Conservation (phyloP, 2,888 invertebrate genomes). For the Chromoteleia sp. region DNA sequence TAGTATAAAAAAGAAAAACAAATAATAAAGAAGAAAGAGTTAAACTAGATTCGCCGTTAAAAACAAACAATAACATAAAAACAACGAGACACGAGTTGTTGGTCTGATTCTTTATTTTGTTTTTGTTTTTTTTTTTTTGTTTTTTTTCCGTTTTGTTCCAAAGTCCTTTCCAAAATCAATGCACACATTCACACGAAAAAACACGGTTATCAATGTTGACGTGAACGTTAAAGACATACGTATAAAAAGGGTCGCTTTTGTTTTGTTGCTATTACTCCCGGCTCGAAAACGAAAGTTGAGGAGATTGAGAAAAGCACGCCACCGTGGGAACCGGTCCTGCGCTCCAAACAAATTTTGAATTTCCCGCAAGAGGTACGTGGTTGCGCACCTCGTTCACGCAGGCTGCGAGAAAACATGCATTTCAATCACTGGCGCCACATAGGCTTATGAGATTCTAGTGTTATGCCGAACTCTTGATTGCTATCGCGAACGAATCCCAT, state of each 20-base stretch:
- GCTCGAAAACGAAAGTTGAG: conserved; percentile 42
- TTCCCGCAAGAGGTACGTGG: background rate
- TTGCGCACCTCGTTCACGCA: too few relatives aligned
- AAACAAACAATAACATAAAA: conserved; percentile 7
- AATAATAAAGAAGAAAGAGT: background rate
- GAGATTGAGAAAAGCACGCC: conserved; percentile 19
- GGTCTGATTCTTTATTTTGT: conserved; percentile 16
- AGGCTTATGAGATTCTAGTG: too few relatives aligned
- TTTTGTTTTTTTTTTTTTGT: background rate
- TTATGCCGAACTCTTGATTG: too few relatives aligned
- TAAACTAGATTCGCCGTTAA: background rate
- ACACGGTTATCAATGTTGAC: conserved; percentile 53
- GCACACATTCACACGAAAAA: conserved; percentile 64
- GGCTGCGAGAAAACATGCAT: too few relatives aligned
- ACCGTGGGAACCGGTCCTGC: background rate
- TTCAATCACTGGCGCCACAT: too few relatives aligned
- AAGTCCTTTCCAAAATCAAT: conserved; percentile 49
- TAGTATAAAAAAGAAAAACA: background rate
- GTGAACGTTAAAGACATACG: conserved; percentile 60
- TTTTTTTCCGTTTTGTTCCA: conserved; percentile 4
- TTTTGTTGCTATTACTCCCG: conserved; percentile 49
- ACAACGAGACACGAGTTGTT: conserved; percentile 33
- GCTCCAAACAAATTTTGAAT: background rate
- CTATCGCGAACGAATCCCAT: too few relatives aligned
- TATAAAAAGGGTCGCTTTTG: conserved; percentile 61